Evolutionary conservation across 2,888 invertebrate species (phyloP).

Genomic region (Drosophila mulleri): DNA sequence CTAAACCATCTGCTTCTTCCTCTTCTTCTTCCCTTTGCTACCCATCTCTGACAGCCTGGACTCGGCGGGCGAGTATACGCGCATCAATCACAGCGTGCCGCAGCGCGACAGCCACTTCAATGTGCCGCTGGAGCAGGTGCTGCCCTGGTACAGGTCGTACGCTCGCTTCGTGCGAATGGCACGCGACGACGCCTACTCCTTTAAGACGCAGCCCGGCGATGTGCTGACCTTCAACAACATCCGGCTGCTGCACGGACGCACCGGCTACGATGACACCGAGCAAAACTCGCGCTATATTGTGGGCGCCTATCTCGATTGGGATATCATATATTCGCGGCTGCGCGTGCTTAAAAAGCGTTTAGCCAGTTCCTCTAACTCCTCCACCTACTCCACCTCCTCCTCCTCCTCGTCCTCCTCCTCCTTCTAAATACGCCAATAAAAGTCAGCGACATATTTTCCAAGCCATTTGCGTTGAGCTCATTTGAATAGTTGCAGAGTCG

Average conservation of each 20-base stretch:
- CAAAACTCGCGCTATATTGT: constrained; percentile 88
- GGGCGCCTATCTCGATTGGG: constrained; percentile 92
- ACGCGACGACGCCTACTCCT: constrained; percentile 87
- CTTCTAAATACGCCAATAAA: constrained; percentile 36
- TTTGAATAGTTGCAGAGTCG: constrained; percentile 61
- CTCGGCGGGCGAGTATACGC: constrained; percentile 86
- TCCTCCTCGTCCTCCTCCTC: background rate
- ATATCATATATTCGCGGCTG: constrained; percentile 89
- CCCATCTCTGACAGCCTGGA: constrained; percentile 68
- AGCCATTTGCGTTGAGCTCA: constrained; percentile 66
- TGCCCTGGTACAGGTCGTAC: constrained; percentile 90
- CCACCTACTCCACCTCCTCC: background rate
- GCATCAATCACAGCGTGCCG: constrained; percentile 91
- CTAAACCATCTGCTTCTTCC: background rate
- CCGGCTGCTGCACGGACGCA: constrained; percentile 90
- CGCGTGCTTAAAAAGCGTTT: constrained; percentile 77
- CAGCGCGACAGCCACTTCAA: constrained; percentile 90
- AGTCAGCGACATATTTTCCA: constrained; percentile 73
- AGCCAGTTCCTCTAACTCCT: background rate
- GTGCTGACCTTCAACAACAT: constrained; percentile 91
- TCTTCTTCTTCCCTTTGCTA: background rate
- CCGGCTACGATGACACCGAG: constrained; percentile 87
- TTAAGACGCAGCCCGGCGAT: constrained; percentile 89
- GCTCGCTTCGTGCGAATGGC: constrained; percentile 88
- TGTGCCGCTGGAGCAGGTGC: constrained; percentile 87